Evolutionary conservation across 2,113 vertebrate genomes (phyloP).

Genomic region (Formicarius rufipectus): DNA sequence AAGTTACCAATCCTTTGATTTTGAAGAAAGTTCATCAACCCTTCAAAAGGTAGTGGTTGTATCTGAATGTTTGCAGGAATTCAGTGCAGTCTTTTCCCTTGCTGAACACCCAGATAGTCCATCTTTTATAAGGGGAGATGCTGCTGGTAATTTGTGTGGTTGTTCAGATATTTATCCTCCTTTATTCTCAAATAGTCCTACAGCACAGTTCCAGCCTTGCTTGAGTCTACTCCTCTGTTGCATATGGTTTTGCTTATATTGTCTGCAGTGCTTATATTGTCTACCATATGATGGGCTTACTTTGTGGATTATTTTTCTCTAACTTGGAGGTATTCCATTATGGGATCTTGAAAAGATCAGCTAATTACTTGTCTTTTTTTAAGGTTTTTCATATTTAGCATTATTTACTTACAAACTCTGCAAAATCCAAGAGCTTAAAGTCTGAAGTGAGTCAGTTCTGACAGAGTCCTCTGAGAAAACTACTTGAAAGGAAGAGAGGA

Average conservation of each 20-base stretch:
- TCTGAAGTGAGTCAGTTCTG: neutral
- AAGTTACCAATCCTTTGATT: neutral
- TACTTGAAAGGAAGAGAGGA: neutral
- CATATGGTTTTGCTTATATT: neutral
- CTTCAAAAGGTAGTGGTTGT: neutral
- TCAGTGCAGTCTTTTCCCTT: neutral
- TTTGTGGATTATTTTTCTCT: neutral
- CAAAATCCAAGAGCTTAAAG: neutral
- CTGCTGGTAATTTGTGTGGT: neutral
- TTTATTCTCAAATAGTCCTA: neutral
- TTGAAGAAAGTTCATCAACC: neutral
- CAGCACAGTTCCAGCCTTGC: neutral
- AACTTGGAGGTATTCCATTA: neutral
- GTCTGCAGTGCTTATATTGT: neutral
- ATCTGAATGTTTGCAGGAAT: neutral
- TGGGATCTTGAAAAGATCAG: neutral
- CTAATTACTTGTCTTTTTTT: neutral
- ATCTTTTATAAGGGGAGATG: neutral
- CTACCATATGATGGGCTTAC: neutral
- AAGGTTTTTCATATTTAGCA: neutral
- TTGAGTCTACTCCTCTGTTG: neutral
- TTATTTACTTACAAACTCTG: neutral
- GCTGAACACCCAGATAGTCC: fast-evolving
- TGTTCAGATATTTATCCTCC: neutral
- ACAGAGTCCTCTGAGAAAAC: neutral